Evolutionary conservation across 1,140 invertebrate genomes (phyloP), one percentile per base, ranked within the genome.

Genomic region (Hylyphantes graminicola): DNA sequence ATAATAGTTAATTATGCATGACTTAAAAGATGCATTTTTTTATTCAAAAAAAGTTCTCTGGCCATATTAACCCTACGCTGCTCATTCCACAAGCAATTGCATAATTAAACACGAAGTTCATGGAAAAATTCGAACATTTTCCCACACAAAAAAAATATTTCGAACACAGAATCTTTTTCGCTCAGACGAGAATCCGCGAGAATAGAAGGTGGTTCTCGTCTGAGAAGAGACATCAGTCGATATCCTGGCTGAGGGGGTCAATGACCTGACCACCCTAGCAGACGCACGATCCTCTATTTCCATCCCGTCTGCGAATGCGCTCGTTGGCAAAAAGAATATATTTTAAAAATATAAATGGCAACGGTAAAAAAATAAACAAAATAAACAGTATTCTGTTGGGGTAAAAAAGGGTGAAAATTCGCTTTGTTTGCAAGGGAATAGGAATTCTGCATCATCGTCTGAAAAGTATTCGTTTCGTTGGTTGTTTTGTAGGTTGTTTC

Each of bases 191-290:
- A 76, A 11, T 64, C 55, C 57, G 35, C 74, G 74, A 64, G 74
- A 76, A 61, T 13, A 7, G 59, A 57, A 9, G 7, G 19, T 11
- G 7, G 17, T 51, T 0, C 7, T 2, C 10, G 54, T 13, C 7
- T 13, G 6, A 17, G 19, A 35, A 8, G 8, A 55, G 54, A 12
- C 70, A 64, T 61, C 59, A 76, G 74, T 76, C 74, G 74, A 76
- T 76, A 76, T 59, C 73, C 74, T 64, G 57, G 5, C 35, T 35
- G 35, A 35, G 35, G 54, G 55, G 74, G 74, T 76, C 74, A 64
- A 17, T 63, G 74, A 76, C 74, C 74, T 51, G 72, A 74, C 72
- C 72, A 74, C 72, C 72, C 72, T 35, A 74, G 17, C 72, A 74
- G 54, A 74, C 68, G 72, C 35, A 21, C 55, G 54, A 53, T 35